Percentiles rank a stretch among this genome's conserved stretches.
Conservation (phyloP, 2,113 vertebrate genomes). For the Stegostoma tigrinum region DNA sequence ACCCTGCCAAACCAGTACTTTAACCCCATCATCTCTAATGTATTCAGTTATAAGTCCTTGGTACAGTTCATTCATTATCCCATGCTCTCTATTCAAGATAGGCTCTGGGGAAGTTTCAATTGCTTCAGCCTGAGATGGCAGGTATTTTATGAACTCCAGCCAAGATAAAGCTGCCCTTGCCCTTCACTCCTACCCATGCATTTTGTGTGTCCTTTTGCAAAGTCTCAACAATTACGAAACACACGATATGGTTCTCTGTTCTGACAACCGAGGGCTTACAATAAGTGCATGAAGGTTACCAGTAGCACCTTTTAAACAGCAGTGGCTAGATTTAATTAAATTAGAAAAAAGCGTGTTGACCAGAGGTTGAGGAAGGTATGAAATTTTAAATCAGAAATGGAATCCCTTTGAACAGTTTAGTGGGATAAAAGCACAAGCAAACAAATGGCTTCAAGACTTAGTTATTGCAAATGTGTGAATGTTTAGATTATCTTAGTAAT, state of each 20-base stretch:
- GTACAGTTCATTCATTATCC: not conserved
- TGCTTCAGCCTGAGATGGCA: not conserved
- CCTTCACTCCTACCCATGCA: not conserved
- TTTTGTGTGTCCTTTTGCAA: not conserved
- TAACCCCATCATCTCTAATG: not conserved
- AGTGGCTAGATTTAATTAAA: conserved; percentile 23
- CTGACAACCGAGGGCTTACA: not conserved
- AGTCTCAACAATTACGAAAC: not conserved
- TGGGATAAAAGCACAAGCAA: not conserved
- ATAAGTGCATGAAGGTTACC: not conserved
- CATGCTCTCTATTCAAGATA: not conserved
- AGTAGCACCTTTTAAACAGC: not conserved
- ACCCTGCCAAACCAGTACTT: not conserved
- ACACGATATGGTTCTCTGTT: not conserved
- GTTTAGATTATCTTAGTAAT: not conserved
- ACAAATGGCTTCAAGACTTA: not conserved
- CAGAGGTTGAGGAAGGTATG: not conserved
- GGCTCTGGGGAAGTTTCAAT: not conserved
- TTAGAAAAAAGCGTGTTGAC: not conserved
- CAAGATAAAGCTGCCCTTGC: not conserved
- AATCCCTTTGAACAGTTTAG: conserved; percentile 3
- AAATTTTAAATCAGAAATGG: conserved; percentile 10
- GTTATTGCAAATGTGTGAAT: not conserved
- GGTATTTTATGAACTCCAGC: conserved; percentile 6
- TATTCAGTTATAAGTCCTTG: not conserved